A percentile compares a stretch with the other conserved stretches of the same genome.
These are phyloP conservation scores for Nebria brevicollis DNA, from an alignment of 2,888 invertebrate genomes.

Conservation along the genomic window DNA sequence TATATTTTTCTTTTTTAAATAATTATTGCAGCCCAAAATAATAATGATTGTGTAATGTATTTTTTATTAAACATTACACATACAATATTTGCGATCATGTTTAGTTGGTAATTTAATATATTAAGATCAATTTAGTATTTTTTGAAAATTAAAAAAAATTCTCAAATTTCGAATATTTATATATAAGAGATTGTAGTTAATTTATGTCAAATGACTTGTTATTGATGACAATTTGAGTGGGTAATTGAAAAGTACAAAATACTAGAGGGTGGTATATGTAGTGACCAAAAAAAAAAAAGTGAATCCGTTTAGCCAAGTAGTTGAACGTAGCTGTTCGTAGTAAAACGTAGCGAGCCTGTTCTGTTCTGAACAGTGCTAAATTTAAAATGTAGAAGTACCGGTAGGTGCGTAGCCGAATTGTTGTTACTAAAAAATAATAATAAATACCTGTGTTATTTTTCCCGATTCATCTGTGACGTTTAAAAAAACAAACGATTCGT, in stretches of 20 bases:
- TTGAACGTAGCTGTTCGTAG: conserved; percentile 32
- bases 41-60: no score
- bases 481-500: not conserved
- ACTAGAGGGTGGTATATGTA: conserved; percentile 4
- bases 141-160: no score
- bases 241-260: not conserved
- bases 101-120: no score
- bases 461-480: conserved; percentile 33
- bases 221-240: not conserved
- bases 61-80: no score
- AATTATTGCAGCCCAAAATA: no score
- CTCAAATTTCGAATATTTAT: no score
- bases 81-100: no score
- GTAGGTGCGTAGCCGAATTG: conserved; percentile 39
- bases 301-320: conserved; percentile 31
- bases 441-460: conserved; percentile 26
- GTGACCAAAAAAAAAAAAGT: conserved; percentile 12
- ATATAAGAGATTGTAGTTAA: no score
- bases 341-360: conserved; percentile 19
- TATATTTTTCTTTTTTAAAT: no score
- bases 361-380: conserved; percentile 24
- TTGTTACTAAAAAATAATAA: conserved; percentile 18
- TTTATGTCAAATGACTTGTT: not conserved
- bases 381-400: conserved; percentile 23
- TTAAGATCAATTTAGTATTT: no score